phyloP scores from a whole-genome alignment of 2,113 vertebrate genomes.

The Onychorhynchus coronatus region DNA sequence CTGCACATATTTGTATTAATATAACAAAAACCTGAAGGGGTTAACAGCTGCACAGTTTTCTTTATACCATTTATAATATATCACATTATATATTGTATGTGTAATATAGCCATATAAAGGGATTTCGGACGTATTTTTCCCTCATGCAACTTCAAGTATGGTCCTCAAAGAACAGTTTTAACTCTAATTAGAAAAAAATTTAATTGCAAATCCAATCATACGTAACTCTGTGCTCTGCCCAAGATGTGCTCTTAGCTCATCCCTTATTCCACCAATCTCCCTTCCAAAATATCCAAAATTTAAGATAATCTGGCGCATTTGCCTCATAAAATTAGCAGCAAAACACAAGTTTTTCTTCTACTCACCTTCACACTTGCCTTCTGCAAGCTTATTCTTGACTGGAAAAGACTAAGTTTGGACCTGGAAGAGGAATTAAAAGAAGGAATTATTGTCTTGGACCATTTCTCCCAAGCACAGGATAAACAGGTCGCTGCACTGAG shows the following conservation, averaged over 20 bases:
- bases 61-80: too few relatives aligned
- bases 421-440: constrained; percentile 70
- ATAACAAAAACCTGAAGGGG: accelerated
- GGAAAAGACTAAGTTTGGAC: constrained; percentile 98
- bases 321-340: not conserved
- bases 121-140: not conserved
- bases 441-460: not conserved
- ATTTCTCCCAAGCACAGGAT: not conserved
- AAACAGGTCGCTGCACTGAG: not conserved
- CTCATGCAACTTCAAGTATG: accelerated
- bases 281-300: not conserved
- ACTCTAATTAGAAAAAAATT: not conserved
- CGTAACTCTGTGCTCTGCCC: not conserved
- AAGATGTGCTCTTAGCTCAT: not conserved
- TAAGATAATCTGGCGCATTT: not conserved
- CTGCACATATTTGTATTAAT: accelerated
- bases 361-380: constrained; percentile 99
- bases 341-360: not conserved
- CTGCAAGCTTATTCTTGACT: constrained; percentile 99
- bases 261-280: not conserved
- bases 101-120: not conserved
- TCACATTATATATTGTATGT: too few relatives aligned
- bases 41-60: not conserved
- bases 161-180: not conserved
- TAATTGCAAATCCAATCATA: not conserved